Percentiles rank a stretch among this genome's conserved stretches.
Conservation (phyloP, 2,113 vertebrate species). For the Spea bombifrons region DNA sequence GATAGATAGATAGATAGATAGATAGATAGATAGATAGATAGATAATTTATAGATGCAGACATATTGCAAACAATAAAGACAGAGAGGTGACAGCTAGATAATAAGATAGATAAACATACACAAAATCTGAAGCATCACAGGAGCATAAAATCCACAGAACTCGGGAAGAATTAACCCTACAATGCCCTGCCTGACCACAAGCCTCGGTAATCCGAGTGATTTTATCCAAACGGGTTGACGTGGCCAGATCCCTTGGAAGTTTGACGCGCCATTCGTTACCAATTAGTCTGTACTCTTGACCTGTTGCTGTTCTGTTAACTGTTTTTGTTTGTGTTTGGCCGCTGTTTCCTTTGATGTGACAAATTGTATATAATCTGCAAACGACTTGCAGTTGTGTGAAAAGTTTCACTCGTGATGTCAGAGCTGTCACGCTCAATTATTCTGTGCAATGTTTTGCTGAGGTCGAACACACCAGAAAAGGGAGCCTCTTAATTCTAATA, state of each 20-base stretch:
- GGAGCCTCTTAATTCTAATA: slow-evolving; percentile 1
- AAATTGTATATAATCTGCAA: slow-evolving; percentile 59
- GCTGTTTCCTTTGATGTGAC: slow-evolving; percentile 60
- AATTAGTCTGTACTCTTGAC: slow-evolving; percentile 58
- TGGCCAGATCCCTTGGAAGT: slow-evolving; percentile 58
- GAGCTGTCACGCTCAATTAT: slow-evolving; percentile 61
- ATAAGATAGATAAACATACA: too few relatives aligned
- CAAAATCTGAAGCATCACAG: too few relatives aligned
- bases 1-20: too few relatives aligned
- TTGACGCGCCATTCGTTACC: slow-evolving; percentile 56
- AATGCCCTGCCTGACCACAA: not conserved
- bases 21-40: too few relatives aligned
- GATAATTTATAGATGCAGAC: too few relatives aligned
- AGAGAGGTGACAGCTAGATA: too few relatives aligned
- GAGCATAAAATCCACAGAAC: not conserved
- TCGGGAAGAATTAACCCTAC: not conserved
- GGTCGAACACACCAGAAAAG: not conserved
- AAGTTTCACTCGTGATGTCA: slow-evolving; percentile 43
- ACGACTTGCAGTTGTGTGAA: slow-evolving; percentile 51
- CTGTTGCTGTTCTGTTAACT: slow-evolving; percentile 58
- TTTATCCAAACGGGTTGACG: slow-evolving; percentile 60
- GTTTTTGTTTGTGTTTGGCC: slow-evolving; percentile 58
- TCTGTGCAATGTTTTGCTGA: slow-evolving; percentile 35
- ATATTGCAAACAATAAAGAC: too few relatives aligned
- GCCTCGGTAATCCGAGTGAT: not conserved